Percentiles rank a stretch among this genome's conserved stretches.
phyloP scores from a whole-genome alignment of 1,140 invertebrate species.

The Hydropsyche tenuis region DNA sequence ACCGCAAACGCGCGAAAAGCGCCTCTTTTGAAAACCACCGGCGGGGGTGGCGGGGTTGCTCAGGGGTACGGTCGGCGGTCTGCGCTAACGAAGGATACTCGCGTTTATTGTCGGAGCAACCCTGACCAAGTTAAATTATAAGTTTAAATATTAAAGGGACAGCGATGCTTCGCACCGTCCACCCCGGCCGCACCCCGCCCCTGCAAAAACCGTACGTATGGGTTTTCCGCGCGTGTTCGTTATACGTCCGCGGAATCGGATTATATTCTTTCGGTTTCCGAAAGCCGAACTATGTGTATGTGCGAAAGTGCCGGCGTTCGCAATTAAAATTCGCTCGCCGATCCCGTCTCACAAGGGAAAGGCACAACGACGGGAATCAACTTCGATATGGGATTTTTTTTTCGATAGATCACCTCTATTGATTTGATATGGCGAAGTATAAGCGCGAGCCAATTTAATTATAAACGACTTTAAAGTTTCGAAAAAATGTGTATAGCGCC shows the following conservation, averaged over 20 bases:
- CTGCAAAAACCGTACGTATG: too few relatives aligned
- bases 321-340: too few relatives aligned
- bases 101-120: slow-evolving; percentile 35
- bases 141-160: slow-evolving; percentile 40
- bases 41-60: not conserved
- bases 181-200: too few relatives aligned
- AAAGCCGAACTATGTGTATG: not conserved
- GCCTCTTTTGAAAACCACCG: slow-evolving; percentile 1
- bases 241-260: slow-evolving; percentile 6
- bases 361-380: too few relatives aligned
- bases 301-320: not conserved
- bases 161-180: slow-evolving; percentile 31
- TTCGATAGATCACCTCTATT: too few relatives aligned
- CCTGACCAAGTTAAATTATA: slow-evolving; percentile 40
- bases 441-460: too few relatives aligned
- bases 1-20: not conserved
- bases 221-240: not conserved
- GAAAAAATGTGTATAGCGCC: too few relatives aligned
- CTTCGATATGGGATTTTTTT: too few relatives aligned
- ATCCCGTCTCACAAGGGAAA: too few relatives aligned
- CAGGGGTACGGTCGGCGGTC: too few relatives aligned
- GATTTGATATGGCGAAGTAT: too few relatives aligned
- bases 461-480: too few relatives aligned
- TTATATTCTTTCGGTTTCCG: slow-evolving; percentile 6
- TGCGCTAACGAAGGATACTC: slow-evolving; percentile 32